A percentile compares a stretch with the other conserved stretches of the same genome.
Conservation (phyloP, 2,797 vertebrate species). For the Loris lydekkerianus region DNA sequence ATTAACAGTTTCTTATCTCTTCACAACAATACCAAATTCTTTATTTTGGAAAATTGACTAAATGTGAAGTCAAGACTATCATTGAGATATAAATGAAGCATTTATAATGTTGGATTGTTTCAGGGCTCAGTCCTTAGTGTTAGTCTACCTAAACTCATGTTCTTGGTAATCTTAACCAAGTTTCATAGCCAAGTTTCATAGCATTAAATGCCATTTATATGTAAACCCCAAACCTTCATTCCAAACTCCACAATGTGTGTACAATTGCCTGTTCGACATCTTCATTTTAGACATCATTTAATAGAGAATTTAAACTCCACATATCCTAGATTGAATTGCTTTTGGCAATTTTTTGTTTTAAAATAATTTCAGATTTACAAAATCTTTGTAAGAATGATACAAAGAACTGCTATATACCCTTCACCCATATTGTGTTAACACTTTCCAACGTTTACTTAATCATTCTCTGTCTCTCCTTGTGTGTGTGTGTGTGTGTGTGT, state of each 20-base stretch:
- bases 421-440: neutral
- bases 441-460: neutral
- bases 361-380: slow-evolving; percentile 67
- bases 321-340: neutral
- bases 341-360: slow-evolving; percentile 38
- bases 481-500: too few relatives aligned
- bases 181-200: neutral
- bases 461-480: neutral
- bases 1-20: neutral
- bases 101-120: neutral
- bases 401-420: neutral
- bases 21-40: slow-evolving; percentile 41
- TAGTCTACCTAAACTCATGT: neutral
- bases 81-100: neutral
- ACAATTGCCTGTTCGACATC: neutral
- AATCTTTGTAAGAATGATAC: slow-evolving; percentile 36
- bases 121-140: neutral
- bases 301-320: neutral
- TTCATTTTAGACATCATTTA: neutral
- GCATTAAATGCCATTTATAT: neutral
- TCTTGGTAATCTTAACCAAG: neutral
- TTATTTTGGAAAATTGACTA: neutral
- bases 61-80: slow-evolving; percentile 41
- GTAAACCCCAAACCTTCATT: neutral
- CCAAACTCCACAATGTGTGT: neutral